phyloP scores from a whole-genome alignment of 2,888 invertebrate genomes.

The Pterostichus madidus region DNA sequence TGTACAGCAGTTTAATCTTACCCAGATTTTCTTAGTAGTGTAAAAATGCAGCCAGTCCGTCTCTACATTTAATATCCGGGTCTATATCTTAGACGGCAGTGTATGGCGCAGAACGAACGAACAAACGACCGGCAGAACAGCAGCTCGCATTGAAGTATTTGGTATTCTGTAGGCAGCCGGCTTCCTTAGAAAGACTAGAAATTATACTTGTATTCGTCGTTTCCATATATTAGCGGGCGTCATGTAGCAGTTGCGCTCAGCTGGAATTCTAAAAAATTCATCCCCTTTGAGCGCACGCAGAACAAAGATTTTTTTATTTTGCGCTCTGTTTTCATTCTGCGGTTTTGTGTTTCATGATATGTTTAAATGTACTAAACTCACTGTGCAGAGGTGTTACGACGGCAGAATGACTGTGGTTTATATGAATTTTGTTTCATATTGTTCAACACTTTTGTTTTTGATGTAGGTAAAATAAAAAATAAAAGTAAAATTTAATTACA shows the following conservation, averaged over 20 bases:
- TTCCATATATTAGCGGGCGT: conserved; percentile 48
- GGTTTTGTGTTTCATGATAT: conserved; percentile 32
- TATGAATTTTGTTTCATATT: conserved; percentile 23
- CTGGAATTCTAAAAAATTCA: conserved; percentile 55
- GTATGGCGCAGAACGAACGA: neutral
- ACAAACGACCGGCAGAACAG: neutral
- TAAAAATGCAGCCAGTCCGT: neutral
- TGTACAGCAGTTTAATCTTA: too few species aligned
- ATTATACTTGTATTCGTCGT: conserved; percentile 60
- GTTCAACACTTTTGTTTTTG: conserved; percentile 26
- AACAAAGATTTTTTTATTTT: conserved; percentile 23
- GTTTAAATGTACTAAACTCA: neutral
- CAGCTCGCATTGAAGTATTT: conserved; percentile 48
- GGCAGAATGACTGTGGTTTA: neutral
- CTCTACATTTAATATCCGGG: conserved; percentile 7
- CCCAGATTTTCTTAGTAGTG: too few species aligned
- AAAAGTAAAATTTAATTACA: neutral
- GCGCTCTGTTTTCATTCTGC: conserved; percentile 31
- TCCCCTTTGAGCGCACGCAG: conserved; percentile 40
- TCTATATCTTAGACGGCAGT: neutral
- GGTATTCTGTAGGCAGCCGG: conserved; percentile 42
- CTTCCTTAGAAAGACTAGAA: conserved; percentile 55
- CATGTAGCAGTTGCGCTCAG: conserved; percentile 5
- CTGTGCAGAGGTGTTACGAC: neutral
- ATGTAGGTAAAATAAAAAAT: neutral